A percentile compares a stretch with the other conserved stretches of the same genome.
Evolutionary conservation across 2,888 invertebrate species (phyloP).

Genomic region (Smittia sp.): DNA sequence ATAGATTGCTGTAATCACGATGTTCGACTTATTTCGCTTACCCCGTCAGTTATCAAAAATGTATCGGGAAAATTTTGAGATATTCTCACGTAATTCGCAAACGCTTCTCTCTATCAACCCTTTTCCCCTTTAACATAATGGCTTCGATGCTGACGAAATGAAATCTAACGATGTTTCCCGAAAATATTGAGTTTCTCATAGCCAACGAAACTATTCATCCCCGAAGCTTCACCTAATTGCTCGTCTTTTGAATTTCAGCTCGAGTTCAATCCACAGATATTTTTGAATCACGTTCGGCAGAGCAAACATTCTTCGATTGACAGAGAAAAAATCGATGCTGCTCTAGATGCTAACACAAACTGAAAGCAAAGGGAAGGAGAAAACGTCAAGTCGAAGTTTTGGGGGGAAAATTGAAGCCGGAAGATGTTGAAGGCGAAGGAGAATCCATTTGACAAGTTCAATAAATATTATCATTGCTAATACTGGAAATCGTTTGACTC

Average conservation of each 20-base stretch:
- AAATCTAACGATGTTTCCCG: neutral
- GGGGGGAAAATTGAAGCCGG: slow-evolving; percentile 7
- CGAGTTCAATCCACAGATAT: neutral
- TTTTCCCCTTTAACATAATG: neutral
- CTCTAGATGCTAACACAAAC: neutral
- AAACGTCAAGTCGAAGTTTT: slow-evolving; percentile 5
- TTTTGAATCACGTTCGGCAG: slow-evolving; percentile 7
- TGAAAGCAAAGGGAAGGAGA: neutral
- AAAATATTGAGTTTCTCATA: neutral
- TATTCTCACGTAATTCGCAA: neutral
- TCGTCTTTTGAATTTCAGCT: neutral
- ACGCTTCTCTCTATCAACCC: neutral
- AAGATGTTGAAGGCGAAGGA: slow-evolving; percentile 14
- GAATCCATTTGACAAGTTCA: slow-evolving; percentile 41
- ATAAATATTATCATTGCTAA: slow-evolving; percentile 41
- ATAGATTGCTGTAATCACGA: too few relatives aligned
- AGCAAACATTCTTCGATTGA: slow-evolving; percentile 20
- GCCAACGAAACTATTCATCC: neutral
- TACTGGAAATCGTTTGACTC: slow-evolving; percentile 35
- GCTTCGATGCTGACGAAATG: neutral
- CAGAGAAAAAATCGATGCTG: slow-evolving; percentile 2
- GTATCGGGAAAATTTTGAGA: neutral
- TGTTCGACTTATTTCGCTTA: too few relatives aligned
- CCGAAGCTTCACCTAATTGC: slow-evolving; percentile 9
- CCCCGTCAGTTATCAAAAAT: too few relatives aligned